phyloP scores from a whole-genome alignment of 2,113 vertebrate species.

The Amphilophus citrinellus region DNA sequence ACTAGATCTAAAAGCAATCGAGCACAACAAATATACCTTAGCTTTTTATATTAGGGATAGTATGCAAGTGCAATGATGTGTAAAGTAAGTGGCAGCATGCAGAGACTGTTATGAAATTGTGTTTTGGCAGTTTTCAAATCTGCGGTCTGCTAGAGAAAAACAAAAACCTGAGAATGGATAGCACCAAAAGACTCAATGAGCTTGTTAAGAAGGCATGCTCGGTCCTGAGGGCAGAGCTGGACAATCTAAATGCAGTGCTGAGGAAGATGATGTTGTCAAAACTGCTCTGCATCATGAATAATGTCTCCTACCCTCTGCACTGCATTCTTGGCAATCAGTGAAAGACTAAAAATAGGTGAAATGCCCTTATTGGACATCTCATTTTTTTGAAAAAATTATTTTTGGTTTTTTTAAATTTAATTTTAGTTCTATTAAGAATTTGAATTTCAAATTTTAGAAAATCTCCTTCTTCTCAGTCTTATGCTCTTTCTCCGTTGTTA shows the following conservation, averaged over 20 bases:
- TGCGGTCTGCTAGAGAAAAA: neutral
- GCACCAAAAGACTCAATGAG: no score
- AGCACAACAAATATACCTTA: rapidly evolving
- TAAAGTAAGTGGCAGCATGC: neutral
- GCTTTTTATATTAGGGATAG: neutral
- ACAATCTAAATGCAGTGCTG: no score
- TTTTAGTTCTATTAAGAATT: rapidly evolving
- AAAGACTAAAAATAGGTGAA: no score
- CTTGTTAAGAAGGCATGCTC: no score
- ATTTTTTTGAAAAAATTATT: no score
- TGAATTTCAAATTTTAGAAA: neutral
- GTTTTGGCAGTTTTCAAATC: neutral
- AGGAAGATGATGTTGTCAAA: no score
- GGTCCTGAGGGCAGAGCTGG: rapidly evolving
- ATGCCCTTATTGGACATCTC: no score
- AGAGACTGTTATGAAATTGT: neutral
- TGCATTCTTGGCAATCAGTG: no score
- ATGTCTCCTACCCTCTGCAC: no score
- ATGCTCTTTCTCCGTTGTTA: rapidly evolving
- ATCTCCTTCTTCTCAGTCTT: neutral
- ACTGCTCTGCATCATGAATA: no score
- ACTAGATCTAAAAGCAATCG: neutral
- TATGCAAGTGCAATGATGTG: neutral
- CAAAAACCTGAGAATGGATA: neutral
- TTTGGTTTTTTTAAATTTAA: neutral